These are phyloP conservation scores for Epirrhoe tristata DNA, from an alignment of 2,888 invertebrate genomes.

Conservation along the genomic window DNA sequence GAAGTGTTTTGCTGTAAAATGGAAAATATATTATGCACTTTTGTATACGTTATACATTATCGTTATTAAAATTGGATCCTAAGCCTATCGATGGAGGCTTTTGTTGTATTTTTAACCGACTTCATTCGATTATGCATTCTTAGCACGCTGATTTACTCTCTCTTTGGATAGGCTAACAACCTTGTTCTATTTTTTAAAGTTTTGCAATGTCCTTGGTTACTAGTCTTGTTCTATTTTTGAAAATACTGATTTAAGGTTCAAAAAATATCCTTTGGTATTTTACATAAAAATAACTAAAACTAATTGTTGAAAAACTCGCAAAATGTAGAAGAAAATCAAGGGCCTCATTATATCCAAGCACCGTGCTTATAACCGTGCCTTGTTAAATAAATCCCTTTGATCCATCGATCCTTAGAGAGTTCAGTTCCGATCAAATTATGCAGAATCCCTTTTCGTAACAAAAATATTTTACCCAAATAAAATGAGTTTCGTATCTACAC, in stretches of 20 bases:
- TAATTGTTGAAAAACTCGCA: not conserved
- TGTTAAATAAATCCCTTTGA: slow-evolving; percentile 30
- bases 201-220: no score
- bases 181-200: no score
- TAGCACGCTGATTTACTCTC: no score
- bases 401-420: slow-evolving; percentile 27
- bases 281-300: not conserved
- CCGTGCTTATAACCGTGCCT: slow-evolving; percentile 2
- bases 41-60: no score
- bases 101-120: no score
- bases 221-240: no score
- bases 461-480: slow-evolving; percentile 31
- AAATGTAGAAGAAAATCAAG: slow-evolving; percentile 1
- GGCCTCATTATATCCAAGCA: slow-evolving; percentile 1
- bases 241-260: no score
- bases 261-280: not conserved
- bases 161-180: no score
- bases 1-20: slow-evolving; percentile 23
- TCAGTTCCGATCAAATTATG: slow-evolving; percentile 31
- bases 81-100: no score
- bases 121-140: no score
- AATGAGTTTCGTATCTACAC: slow-evolving; percentile 30
- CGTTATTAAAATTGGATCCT: no score
- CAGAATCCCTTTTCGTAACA: slow-evolving; percentile 29
- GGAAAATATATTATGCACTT: not conserved